phyloP scores from a whole-genome alignment of 2,113 vertebrate genomes.

The Anhinga anhinga region DNA sequence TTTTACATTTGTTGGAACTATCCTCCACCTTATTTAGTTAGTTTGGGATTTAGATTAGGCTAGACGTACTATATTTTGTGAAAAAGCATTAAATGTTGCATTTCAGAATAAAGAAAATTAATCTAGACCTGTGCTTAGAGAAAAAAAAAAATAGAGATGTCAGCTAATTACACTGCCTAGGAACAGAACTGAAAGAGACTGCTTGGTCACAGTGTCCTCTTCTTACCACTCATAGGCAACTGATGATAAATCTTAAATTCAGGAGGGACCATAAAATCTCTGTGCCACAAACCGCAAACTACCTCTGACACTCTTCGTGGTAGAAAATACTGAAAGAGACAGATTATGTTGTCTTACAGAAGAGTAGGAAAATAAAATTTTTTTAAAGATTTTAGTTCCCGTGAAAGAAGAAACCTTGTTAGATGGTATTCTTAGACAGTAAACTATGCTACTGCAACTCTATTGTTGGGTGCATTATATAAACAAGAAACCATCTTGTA shows the following conservation, averaged over 20 bases:
- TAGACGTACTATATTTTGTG: background rate
- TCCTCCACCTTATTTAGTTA: background rate
- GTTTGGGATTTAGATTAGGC: background rate
- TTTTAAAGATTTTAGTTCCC: background rate
- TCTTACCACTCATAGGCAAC: background rate
- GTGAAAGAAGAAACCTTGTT: background rate
- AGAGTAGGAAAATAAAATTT: background rate
- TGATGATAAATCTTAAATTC: background rate
- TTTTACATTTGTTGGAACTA: slow-evolving; percentile 5
- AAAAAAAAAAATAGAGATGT: background rate
- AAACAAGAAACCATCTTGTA: background rate
- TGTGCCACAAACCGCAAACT: background rate
- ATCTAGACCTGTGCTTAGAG: background rate
- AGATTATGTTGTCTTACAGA: background rate
- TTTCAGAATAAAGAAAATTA: background rate
- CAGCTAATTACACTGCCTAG: background rate
- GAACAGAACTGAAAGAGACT: background rate
- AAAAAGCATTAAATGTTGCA: background rate
- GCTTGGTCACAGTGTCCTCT: background rate
- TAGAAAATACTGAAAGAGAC: background rate
- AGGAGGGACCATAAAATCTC: background rate
- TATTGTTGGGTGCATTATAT: background rate
- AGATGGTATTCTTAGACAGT: background rate
- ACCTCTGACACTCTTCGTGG: background rate
- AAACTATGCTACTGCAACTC: background rate